phyloP scores from a whole-genome alignment of 2,797 vertebrate species.

The Chelon labrosus region DNA sequence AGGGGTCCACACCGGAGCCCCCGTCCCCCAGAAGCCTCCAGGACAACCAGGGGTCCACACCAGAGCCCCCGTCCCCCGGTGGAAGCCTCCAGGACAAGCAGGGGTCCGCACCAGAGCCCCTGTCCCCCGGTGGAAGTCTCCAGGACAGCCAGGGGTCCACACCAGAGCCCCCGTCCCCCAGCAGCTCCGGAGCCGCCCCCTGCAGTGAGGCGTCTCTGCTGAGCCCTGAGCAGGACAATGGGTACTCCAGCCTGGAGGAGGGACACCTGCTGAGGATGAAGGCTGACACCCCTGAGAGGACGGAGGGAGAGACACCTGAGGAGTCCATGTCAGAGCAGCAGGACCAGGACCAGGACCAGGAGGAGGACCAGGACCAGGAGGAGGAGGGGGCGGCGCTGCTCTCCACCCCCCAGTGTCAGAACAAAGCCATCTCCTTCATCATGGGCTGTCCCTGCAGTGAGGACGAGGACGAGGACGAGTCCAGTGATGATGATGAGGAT shows the following conservation, averaged over 20 bases:
- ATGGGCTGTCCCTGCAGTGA: conserved; percentile 90
- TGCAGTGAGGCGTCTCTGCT: conserved; percentile 45
- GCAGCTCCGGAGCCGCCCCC: conserved; percentile 37
- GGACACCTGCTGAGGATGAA: conserved; percentile 74
- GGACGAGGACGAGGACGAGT: conserved; percentile 65
- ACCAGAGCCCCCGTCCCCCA: conserved; percentile 39
- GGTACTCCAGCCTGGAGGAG: conserved; percentile 94
- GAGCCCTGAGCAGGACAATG: conserved; percentile 89
- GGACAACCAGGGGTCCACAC: conserved; percentile 42
- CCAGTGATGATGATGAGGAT: conserved; percentile 88
- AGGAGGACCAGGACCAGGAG: conserved; percentile 15
- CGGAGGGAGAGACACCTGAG: neutral
- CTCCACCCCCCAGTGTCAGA: conserved; percentile 83
- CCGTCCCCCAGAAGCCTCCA: conserved; percentile 17
- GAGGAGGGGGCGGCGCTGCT: neutral
- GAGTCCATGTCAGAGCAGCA: neutral
- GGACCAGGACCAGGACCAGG: conserved; percentile 21
- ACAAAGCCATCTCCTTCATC: conserved; percentile 95
- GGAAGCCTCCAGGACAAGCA: conserved; percentile 41
- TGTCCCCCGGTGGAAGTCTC: conserved; percentile 1
- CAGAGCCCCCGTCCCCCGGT: conserved; percentile 53
- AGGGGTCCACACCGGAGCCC: conserved; percentile 39
- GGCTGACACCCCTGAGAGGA: neutral
- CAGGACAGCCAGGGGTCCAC: conserved; percentile 49
- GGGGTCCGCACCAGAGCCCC: conserved; percentile 37